These are phyloP conservation scores for Bubo blakistoni DNA, from an alignment of 2,113 vertebrate genomes.

Conservation along the genomic window DNA sequence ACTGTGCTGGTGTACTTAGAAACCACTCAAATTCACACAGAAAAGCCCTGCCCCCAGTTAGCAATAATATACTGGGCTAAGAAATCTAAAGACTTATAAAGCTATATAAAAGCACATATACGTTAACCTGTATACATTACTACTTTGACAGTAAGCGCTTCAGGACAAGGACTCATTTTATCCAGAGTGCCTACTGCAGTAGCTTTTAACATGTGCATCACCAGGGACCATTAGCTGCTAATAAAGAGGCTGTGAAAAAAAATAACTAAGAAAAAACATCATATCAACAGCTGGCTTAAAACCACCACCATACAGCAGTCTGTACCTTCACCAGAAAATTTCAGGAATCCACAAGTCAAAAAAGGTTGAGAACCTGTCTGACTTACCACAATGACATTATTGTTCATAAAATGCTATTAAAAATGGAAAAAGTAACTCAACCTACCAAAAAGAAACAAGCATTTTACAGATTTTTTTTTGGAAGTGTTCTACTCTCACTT, in stretches of 20 bases:
- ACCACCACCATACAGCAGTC: background rate
- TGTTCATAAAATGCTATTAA: background rate
- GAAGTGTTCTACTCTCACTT: background rate
- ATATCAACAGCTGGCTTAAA: background rate
- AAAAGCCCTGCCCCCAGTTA: background rate
- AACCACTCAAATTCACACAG: background rate
- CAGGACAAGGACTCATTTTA: background rate
- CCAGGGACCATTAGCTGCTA: background rate
- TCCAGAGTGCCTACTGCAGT: background rate
- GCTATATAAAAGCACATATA: background rate
- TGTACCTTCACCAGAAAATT: background rate
- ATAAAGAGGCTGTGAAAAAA: background rate
- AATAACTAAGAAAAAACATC: background rate
- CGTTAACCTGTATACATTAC: background rate
- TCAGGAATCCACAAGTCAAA: background rate
- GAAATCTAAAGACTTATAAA: background rate
- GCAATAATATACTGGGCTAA: background rate
- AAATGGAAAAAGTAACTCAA: background rate
- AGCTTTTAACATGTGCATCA: background rate
- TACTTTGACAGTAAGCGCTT: background rate
- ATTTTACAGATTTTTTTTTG: background rate
- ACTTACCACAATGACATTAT: background rate
- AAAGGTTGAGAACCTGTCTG: background rate
- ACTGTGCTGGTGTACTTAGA: background rate
- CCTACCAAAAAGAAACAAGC: background rate